Evolutionary conservation across 2,888 invertebrate genomes (phyloP), one percentile per base, ranked within the genome.

Genomic region (Drosophila vallismaia): DNA sequence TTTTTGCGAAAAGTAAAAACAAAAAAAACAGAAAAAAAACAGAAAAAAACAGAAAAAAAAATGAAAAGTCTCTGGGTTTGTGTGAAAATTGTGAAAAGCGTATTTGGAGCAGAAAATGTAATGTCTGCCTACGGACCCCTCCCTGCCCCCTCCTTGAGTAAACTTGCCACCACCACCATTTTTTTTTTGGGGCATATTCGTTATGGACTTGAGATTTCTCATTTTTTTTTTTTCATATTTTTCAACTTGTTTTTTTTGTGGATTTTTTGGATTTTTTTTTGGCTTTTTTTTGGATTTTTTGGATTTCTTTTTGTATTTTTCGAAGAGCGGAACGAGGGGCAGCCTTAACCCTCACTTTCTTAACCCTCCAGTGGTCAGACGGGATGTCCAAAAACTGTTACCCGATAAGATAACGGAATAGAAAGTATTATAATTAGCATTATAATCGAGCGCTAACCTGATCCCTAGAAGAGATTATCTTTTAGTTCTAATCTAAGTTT

Each of bases 71-170:
- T 64, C 74, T 72, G 9, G n/a, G 9, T 28, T 4, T 79, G 69
- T 75, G 74, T 72, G 53, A 59, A 82, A 86, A 81, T 86, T 81
- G 85, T 86, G 87, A 84, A 86, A 86, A 83, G 78, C 83, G 83
- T 83, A 86, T 86, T 77, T 83, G 75, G 83, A 86, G 83, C 83
- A 86, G 79, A 83, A 83, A 83, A 83, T 86, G 72, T 78, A 81
- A 86, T 82, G 81, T 83, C 70, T 69, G 63, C 45, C 44, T 19
- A 44, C 29, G 14, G 19, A 36, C 38, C 36, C 31, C 44, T 36
- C 40, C 40, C 3, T 14, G 14, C 10, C 46, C 46, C n/a, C 52
- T 70, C 40, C 12, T 14, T 7, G 29, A 19, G 29, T 5, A 28
- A 14, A 19, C 19, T 19, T 19, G 19, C 19, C 19, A 19, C 19